These are phyloP conservation scores for Hirundichthys speculiger DNA, from an alignment of 2,113 vertebrate species.

Conservation along the genomic window DNA sequence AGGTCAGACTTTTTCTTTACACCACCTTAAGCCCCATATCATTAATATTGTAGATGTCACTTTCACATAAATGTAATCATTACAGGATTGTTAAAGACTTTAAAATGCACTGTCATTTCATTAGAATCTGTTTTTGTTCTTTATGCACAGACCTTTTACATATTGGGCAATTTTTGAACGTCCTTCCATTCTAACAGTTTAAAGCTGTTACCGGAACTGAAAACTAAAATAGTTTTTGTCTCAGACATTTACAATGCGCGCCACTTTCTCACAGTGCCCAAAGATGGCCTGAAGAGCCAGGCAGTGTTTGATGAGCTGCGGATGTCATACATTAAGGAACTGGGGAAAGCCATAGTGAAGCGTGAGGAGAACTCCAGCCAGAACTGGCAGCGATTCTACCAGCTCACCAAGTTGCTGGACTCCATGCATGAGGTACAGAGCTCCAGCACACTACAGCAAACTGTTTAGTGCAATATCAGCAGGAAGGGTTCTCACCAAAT, in stretches of 20 bases:
- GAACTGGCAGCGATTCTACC: conserved; percentile 99
- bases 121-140: no score
- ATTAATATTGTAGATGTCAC: background rate
- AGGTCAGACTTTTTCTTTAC: conserved; percentile 76
- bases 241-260: conserved; percentile 12
- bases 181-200: background rate
- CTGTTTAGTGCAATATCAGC: background rate
- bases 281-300: conserved; percentile 96
- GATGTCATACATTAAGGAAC: conserved; percentile 98
- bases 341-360: conserved; percentile 98
- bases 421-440: conserved; percentile 94
- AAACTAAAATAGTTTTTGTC: background rate
- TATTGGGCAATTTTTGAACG: no score
- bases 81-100: no score
- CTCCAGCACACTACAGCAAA: background rate
- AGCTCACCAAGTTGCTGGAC: conserved; percentile 98
- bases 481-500: background rate
- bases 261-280: conserved; percentile 86
- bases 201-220: background rate
- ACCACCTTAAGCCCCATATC: background rate
- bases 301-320: conserved; percentile 95
- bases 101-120: no score
- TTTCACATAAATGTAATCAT: background rate
- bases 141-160: no score
- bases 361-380: conserved; percentile 98